A percentile compares a stretch with the other conserved stretches of the same genome.
These are phyloP conservation scores for Danio kyathit DNA, from an alignment of 2,797 vertebrate species.

Conservation along the genomic window DNA sequence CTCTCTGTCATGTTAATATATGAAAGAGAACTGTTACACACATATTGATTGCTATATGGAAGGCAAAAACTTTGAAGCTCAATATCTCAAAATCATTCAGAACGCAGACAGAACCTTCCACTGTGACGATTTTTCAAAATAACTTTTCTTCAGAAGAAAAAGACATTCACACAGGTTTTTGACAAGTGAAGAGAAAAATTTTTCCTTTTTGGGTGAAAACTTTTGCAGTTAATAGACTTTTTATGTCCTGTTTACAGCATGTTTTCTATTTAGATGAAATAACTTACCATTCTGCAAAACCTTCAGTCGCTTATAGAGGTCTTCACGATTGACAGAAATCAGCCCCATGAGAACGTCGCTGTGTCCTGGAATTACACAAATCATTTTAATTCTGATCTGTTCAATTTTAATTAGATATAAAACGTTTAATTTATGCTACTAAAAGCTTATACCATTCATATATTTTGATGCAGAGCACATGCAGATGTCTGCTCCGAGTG, in stretches of 20 bases:
- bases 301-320: slow-evolving; percentile 83
- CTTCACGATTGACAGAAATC: slow-evolving; percentile 82
- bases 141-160: too few relatives aligned
- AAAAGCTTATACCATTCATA: slow-evolving; percentile 88
- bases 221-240: too few relatives aligned
- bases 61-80: too few relatives aligned
- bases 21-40: too few relatives aligned
- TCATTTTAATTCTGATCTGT: neutral
- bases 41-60: too few relatives aligned
- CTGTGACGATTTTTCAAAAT: too few relatives aligned
- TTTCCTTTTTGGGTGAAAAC: too few relatives aligned
- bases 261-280: neutral
- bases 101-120: too few relatives aligned
- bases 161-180: neutral
- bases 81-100: too few relatives aligned
- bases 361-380: slow-evolving; percentile 81
- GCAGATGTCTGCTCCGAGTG: slow-evolving; percentile 94
- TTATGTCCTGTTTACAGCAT: neutral
- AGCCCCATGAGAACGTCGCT: slow-evolving; percentile 95
- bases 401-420: neutral
- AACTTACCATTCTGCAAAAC: slow-evolving; percentile 90
- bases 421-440: slow-evolving; percentile 66
- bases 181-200: too few relatives aligned
- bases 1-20: too few relatives aligned
- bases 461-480: slow-evolving; percentile 97